phyloP scores from a whole-genome alignment of 1,140 invertebrate genomes.

The Penaeus chinensis region DNA sequence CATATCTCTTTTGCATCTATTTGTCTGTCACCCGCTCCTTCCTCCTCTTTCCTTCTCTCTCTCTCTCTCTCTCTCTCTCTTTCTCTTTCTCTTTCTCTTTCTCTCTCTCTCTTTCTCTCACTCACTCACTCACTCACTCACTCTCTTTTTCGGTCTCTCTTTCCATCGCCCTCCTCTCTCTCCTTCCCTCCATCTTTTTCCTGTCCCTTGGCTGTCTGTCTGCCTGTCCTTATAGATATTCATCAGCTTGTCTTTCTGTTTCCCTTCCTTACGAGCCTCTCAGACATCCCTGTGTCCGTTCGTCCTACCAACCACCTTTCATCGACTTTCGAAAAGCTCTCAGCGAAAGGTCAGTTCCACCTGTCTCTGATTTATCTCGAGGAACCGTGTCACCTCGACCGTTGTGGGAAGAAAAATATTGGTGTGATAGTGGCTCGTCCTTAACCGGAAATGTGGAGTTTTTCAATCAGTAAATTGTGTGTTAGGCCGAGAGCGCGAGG shows the following conservation, averaged over 20 bases:
- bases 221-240: not conserved
- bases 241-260: too few species aligned
- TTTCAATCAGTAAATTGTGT: conserved; percentile 4
- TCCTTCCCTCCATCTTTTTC: not conserved
- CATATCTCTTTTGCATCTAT: not conserved
- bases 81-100: not conserved
- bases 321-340: too few species aligned
- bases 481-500: not conserved
- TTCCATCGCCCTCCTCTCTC: not conserved
- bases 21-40: not conserved
- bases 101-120: conserved; percentile 22
- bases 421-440: too few species aligned
- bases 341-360: too few species aligned
- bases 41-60: not conserved
- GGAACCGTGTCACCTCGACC: too few species aligned
- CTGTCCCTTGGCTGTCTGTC: too few species aligned
- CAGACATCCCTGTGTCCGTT: too few species aligned
- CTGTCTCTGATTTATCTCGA: too few species aligned
- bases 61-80: not conserved
- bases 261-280: too few species aligned
- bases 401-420: too few species aligned
- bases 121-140: conserved; percentile 10
- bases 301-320: too few species aligned
- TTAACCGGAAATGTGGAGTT: conserved; percentile 3
- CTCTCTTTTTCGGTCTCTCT: not conserved